These are phyloP conservation scores for Hypanus sabinus DNA, from an alignment of 2,113 vertebrate genomes.

Conservation along the genomic window DNA sequence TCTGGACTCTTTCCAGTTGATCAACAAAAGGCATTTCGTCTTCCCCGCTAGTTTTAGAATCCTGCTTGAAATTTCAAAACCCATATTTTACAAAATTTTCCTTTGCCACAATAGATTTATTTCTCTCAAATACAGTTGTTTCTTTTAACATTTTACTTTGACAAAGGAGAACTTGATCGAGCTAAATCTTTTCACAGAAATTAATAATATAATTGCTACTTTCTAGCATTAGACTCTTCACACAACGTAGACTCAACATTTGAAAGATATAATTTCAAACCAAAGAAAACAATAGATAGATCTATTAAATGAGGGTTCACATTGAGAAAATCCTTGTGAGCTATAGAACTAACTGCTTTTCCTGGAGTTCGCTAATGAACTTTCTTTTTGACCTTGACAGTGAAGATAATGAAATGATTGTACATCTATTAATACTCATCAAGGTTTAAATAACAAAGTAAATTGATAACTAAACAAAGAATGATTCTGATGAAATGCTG, in stretches of 20 bases:
- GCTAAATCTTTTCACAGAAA: not conserved
- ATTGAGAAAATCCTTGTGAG: not conserved
- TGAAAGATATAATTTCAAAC: not conserved
- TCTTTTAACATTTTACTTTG: not conserved
- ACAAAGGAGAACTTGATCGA: not conserved
- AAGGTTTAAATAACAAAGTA: not conserved
- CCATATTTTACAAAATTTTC: not conserved
- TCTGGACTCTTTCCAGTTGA: not conserved
- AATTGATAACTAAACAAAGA: not conserved
- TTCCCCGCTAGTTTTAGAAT: not conserved
- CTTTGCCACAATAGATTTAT: not conserved
- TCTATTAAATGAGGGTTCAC: not conserved
- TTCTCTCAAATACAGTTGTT: not conserved
- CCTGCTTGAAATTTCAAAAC: not conserved
- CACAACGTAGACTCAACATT: not conserved
- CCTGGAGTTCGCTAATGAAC: too few relatives aligned
- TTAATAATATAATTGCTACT: not conserved
- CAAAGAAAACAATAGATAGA: conserved; percentile 13
- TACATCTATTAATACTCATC: not conserved
- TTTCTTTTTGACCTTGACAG: not conserved
- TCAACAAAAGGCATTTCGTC: not conserved
- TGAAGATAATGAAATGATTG: not conserved
- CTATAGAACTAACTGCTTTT: not conserved
- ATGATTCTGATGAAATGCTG: too few relatives aligned
- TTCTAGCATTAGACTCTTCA: not conserved